These are phyloP conservation scores for Miltochrista miniata DNA, from an alignment of 2,888 invertebrate species.

Conservation along the genomic window DNA sequence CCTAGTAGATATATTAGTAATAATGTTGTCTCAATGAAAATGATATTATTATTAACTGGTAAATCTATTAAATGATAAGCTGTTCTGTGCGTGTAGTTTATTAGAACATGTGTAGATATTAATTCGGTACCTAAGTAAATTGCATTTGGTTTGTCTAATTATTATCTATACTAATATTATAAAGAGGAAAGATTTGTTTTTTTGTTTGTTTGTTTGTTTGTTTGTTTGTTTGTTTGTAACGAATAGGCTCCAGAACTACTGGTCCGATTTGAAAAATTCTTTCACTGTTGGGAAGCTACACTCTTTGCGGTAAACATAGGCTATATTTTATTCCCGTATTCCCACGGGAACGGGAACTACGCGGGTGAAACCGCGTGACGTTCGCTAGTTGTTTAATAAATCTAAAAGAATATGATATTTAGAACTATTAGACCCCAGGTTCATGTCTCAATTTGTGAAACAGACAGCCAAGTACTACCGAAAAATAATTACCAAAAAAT, in stretches of 20 bases:
- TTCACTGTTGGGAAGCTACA: too few species aligned
- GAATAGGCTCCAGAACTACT: too few species aligned
- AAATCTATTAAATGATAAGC: constrained; percentile 23
- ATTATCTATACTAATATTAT: too few species aligned
- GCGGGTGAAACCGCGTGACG: too few species aligned
- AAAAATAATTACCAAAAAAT: constrained; percentile 1
- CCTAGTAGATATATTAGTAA: neutral
- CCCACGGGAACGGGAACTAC: too few species aligned
- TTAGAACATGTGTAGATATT: constrained; percentile 15
- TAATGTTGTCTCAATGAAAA: constrained; percentile 28
- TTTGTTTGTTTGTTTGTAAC: too few species aligned
- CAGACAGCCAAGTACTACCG: neutral
- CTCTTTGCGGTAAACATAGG: too few species aligned
- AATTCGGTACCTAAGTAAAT: constrained; percentile 5
- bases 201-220: too few species aligned
- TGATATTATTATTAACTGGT: constrained; percentile 21
- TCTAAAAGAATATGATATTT: neutral
- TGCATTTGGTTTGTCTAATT: constrained; percentile 16
- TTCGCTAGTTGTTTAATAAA: too few species aligned
- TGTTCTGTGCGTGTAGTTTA: constrained; percentile 11
- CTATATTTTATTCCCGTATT: too few species aligned
- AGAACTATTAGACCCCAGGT: neutral
- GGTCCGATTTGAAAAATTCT: too few species aligned
- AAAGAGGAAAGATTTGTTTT: too few species aligned
- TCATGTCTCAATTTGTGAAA: constrained; percentile 7